Percentiles rank a stretch among this genome's conserved stretches.
These are phyloP conservation scores for Bolinopsis microptera DNA, from an alignment of 37 sponge, comb jelly and placozoan genomes.

Conservation along the genomic window DNA sequence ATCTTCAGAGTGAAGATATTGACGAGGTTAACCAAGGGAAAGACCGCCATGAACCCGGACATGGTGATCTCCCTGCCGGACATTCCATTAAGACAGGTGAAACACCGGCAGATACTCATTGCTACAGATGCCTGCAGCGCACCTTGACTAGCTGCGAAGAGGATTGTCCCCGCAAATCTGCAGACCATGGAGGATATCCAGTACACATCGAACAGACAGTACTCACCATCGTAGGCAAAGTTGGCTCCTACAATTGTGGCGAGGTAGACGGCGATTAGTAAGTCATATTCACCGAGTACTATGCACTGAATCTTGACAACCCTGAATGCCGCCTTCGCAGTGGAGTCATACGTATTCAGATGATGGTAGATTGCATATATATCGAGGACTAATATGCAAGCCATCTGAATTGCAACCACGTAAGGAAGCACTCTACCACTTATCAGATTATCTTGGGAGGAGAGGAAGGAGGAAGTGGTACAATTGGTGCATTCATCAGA, in stretches of 20 bases:
- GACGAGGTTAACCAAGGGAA: too few species aligned
- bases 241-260: too few species aligned
- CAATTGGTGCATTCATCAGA: neutral
- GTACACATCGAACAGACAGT: neutral
- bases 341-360: too few species aligned
- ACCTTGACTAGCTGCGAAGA: neutral
- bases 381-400: neutral
- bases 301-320: neutral
- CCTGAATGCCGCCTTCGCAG: too few species aligned
- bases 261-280: too few species aligned
- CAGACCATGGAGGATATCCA: neutral
- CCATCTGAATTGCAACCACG: neutral
- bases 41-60: too few species aligned
- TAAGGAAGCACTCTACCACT: neutral
- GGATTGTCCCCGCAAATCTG: neutral
- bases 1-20: too few species aligned
- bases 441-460: neutral
- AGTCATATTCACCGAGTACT: neutral
- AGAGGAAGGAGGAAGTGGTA: neutral
- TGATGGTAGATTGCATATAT: neutral
- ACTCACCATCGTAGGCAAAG: neutral
- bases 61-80: too few species aligned
- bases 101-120: neutral
- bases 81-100: too few species aligned
- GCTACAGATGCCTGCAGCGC: neutral